Evolutionary conservation across 1,140 invertebrate genomes (phyloP).

Genomic region (Dendroctonus valens): DNA sequence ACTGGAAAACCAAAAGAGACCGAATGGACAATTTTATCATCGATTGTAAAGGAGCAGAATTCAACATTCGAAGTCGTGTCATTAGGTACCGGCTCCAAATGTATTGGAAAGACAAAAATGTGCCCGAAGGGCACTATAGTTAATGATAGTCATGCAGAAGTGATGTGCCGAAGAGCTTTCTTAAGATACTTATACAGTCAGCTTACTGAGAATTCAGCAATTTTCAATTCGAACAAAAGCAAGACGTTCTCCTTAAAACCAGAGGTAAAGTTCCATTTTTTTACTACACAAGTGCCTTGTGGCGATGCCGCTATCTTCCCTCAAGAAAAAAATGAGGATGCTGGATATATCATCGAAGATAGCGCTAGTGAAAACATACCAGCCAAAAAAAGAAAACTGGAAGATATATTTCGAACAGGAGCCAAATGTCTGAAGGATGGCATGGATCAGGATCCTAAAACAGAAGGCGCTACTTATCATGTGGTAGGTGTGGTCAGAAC

Average conservation of each 20-base stretch:
- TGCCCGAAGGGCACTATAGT: conserved; percentile 68
- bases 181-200: conserved; percentile 73
- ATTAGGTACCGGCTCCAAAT: conserved; percentile 88
- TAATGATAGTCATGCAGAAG: conserved; percentile 91
- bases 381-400: conserved; percentile 46
- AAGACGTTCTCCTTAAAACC: conserved; percentile 56
- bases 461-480: conserved; percentile 66
- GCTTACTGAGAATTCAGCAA: conserved; percentile 50
- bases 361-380: conserved; percentile 37
- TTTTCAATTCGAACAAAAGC: conserved; percentile 49
- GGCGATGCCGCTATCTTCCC: conserved; percentile 91
- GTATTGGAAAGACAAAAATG: conserved; percentile 73
- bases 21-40: conserved; percentile 81
- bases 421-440: conserved; percentile 74
- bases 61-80: conserved; percentile 65
- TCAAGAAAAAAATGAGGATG: conserved; percentile 51
- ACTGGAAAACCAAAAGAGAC: conserved; percentile 72
- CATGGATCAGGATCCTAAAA: conserved; percentile 56
- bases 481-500: conserved; percentile 72
- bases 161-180: conserved; percentile 79
- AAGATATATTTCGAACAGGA: conserved; percentile 79
- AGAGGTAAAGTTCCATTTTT: conserved; percentile 79
- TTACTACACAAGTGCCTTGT: conserved; percentile 84
- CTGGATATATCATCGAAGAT: conserved; percentile 29
- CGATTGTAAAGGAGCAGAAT: conserved; percentile 60